phyloP scores from a whole-genome alignment of 2,113 vertebrate species.

The Natator depressus region DNA sequence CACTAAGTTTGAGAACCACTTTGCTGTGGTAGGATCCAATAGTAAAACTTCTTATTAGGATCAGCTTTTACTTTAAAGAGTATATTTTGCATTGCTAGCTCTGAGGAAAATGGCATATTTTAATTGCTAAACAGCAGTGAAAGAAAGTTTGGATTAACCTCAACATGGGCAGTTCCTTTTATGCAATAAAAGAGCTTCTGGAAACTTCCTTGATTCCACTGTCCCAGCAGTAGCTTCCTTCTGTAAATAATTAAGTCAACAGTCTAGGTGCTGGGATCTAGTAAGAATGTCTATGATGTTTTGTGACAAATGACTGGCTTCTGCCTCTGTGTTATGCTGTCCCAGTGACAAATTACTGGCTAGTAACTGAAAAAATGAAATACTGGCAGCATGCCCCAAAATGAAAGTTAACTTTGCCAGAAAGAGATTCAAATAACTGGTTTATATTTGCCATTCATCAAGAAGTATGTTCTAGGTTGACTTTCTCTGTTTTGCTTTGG shows the following conservation, averaged over 20 bases:
- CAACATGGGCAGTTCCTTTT: not conserved
- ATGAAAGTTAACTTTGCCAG: not conserved
- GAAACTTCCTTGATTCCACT: not conserved
- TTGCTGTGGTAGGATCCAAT: not conserved
- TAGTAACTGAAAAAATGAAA: conserved; percentile 20
- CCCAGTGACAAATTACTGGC: conserved; percentile 41
- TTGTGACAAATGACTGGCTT: conserved; percentile 50
- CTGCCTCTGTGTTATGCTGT: conserved; percentile 19
- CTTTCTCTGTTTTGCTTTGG: not conserved
- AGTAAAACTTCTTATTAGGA: not conserved
- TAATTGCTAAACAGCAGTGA: not conserved
- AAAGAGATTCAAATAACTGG: not conserved
- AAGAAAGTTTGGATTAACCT: not conserved
- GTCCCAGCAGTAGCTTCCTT: not conserved
- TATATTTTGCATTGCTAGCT: not conserved
- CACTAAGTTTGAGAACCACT: not conserved
- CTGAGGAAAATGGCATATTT: not conserved
- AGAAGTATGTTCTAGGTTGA: not conserved
- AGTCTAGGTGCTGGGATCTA: not conserved
- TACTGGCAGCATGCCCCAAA: conserved; percentile 3
- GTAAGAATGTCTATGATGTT: conserved; percentile 3
- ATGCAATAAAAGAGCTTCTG: accelerated
- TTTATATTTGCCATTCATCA: not conserved
- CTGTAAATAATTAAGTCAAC: conserved; percentile 6
- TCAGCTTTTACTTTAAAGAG: not conserved